Conservation (phyloP, 2,797 vertebrate genomes). For the Cynopterus sphinx region DNA sequence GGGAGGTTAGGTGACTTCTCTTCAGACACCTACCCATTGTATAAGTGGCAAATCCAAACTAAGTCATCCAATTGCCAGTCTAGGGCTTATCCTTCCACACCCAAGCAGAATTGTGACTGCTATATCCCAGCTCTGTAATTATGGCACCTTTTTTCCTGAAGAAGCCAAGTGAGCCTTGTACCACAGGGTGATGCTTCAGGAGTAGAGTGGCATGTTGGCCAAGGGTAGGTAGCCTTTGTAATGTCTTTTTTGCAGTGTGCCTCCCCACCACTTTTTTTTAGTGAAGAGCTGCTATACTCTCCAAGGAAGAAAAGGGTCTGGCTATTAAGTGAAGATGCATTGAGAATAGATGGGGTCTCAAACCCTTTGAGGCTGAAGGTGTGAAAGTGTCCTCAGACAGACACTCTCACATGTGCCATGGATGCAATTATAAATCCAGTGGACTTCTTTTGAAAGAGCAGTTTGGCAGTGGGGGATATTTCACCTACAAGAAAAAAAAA, state of each 20-base stretch:
- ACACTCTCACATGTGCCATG: accelerated
- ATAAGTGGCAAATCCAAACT: background rate
- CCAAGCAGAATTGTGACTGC: background rate
- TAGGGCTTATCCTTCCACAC: background rate
- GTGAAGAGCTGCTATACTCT: background rate
- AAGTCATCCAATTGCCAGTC: background rate
- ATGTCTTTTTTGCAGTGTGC: background rate
- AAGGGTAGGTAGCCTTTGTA: background rate
- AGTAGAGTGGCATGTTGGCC: background rate
- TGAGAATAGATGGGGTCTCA: background rate
- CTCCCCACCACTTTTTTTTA: background rate
- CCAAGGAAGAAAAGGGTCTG: background rate
- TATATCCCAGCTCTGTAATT: background rate
- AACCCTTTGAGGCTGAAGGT: accelerated
- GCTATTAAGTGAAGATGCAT: background rate
- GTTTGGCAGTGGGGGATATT: background rate
- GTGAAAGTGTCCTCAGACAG: background rate
- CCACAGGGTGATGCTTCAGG: background rate
- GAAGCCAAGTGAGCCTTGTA: background rate
- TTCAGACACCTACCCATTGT: background rate
- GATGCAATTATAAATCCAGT: background rate
- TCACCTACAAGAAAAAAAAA: background rate
- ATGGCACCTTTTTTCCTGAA: background rate
- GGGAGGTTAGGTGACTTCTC: background rate
- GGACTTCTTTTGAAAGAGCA: background rate